These are phyloP conservation scores for Mesocentrotus franciscanus DNA, from an alignment of 53 echinoderm and acorn worm species.

Conservation along the genomic window DNA sequence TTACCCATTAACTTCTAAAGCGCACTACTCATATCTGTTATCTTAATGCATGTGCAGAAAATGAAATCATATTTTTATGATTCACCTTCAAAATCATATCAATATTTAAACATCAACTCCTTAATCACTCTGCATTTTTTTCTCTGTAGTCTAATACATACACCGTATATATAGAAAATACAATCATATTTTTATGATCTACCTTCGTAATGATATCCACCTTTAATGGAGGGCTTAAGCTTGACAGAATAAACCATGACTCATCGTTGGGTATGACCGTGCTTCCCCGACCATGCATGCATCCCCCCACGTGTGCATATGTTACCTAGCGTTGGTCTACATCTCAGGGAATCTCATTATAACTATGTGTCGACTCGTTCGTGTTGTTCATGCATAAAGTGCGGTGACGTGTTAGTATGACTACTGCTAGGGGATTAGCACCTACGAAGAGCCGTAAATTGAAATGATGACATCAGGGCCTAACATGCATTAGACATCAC, in stretches of 20 bases:
- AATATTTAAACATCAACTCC: no score
- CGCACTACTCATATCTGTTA: background rate
- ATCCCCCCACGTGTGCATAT: background rate
- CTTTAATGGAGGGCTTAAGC: slow-evolving; percentile 28
- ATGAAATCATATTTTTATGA: background rate
- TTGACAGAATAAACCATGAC: background rate
- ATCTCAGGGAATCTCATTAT: slow-evolving; percentile 27
- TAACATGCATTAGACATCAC: slow-evolving; percentile 1
- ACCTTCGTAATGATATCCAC: background rate
- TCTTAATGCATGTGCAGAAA: background rate
- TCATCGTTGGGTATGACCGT: slow-evolving; percentile 20
- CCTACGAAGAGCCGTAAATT: slow-evolving; percentile 38
- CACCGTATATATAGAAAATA: background rate
- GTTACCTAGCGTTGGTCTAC: background rate
- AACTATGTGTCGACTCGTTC: slow-evolving; percentile 11
- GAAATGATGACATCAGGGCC: slow-evolving; percentile 21
- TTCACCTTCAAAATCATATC: background rate
- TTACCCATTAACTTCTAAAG: background rate
- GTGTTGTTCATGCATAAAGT: slow-evolving; percentile 17
- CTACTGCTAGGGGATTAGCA: slow-evolving; percentile 54
- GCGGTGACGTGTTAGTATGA: slow-evolving; percentile 50
- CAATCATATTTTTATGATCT: background rate
- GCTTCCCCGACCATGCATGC: slow-evolving; percentile 10
- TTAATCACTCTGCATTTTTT: no score
- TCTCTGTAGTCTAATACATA: no score